phyloP scores from a whole-genome alignment of 2,888 invertebrate genomes.

The Ormia ochracea region DNA sequence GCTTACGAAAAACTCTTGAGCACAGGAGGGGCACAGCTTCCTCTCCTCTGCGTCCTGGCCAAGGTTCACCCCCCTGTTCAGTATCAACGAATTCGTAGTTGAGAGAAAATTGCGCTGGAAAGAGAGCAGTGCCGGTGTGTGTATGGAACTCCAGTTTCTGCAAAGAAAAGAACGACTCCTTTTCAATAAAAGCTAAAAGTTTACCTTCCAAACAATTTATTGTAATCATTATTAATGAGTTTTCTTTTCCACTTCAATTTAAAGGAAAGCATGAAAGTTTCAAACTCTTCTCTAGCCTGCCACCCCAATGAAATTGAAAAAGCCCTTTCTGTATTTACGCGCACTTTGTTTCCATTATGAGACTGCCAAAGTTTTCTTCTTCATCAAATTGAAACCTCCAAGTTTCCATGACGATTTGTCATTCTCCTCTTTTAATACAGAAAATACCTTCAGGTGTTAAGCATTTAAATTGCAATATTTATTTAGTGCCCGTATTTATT shows the following conservation, averaged over 20 bases:
- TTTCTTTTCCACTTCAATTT: too few relatives aligned
- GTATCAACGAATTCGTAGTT: conserved; percentile 92
- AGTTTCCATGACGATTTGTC: not conserved
- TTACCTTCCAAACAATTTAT: too few relatives aligned
- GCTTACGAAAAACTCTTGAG: conserved; percentile 82
- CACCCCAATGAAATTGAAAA: too few relatives aligned
- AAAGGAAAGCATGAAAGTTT: too few relatives aligned
- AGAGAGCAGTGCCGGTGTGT: conserved; percentile 86
- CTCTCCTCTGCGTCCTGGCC: conserved; percentile 78
- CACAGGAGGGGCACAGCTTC: conserved; percentile 78
- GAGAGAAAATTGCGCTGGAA: conserved; percentile 84
- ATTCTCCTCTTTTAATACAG: not conserved
- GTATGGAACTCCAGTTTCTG: conserved; percentile 80
- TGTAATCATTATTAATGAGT: too few relatives aligned
- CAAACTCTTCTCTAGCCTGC: too few relatives aligned
- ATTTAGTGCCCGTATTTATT: conserved; percentile 30
- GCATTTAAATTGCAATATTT: conserved; percentile 47
- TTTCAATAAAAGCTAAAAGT: too few relatives aligned
- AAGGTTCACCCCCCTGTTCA: conserved; percentile 83
- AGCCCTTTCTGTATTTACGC: too few relatives aligned
- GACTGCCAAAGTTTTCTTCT: not conserved
- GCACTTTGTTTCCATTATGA: too few relatives aligned
- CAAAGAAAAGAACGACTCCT: conserved; percentile 57
- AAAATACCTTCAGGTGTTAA: conserved; percentile 27
- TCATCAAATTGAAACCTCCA: not conserved